phyloP scores from a whole-genome alignment of 37 sponge, comb jelly and placozoan species.

The Bolinopsis microptera region DNA sequence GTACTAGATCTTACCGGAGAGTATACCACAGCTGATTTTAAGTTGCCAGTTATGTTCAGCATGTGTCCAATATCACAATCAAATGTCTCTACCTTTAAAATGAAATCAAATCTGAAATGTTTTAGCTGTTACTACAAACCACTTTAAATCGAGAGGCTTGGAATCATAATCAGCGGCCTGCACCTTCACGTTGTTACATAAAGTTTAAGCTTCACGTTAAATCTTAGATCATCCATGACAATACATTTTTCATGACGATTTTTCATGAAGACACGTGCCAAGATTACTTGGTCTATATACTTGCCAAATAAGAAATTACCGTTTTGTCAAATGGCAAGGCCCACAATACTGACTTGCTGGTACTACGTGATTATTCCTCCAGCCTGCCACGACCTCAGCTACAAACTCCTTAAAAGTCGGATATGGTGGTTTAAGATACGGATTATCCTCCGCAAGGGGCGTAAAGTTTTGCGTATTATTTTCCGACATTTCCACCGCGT shows the following conservation, averaged over 20 bases:
- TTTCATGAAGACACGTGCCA: no score
- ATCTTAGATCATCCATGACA: no score
- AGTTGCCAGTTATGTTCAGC: background rate
- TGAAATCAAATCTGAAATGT: background rate
- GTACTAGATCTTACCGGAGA: no score
- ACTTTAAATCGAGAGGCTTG: no score
- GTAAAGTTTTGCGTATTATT: background rate
- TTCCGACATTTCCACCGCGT: background rate
- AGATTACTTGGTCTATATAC: no score
- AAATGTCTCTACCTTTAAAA: background rate
- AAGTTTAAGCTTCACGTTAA: no score
- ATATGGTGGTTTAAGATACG: background rate
- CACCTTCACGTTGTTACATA: no score
- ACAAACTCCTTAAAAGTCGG: background rate
- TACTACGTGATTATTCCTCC: background rate
- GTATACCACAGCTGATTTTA: background rate
- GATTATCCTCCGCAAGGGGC: background rate
- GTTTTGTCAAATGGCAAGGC: background rate
- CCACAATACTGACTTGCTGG: background rate
- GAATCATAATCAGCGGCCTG: no score
- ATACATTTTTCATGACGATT: no score
- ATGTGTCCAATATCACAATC: conserved; percentile 7
- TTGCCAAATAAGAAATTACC: no score
- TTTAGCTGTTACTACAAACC: no score
- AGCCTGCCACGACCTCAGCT: background rate